These are phyloP conservation scores for Pyrrhosoma nymphula DNA, from an alignment of 2,888 invertebrate species.

Conservation along the genomic window DNA sequence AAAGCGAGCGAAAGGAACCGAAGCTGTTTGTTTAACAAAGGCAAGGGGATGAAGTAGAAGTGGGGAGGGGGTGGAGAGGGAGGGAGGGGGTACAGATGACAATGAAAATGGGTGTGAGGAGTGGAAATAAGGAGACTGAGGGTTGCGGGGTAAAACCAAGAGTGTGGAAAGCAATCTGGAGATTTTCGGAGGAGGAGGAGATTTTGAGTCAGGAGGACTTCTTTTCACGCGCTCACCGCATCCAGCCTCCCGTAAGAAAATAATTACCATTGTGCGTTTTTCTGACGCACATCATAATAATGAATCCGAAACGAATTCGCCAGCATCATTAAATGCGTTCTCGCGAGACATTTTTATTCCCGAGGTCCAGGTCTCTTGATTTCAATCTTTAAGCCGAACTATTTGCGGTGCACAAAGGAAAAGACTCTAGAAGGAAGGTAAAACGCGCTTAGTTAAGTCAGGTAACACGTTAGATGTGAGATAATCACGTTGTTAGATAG, in stretches of 20 bases:
- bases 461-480: too few relatives aligned
- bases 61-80: background rate
- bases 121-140: background rate
- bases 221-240: background rate
- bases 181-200: background rate
- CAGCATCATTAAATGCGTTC: background rate
- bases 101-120: background rate
- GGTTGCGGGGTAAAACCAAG: background rate
- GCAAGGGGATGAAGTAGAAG: background rate
- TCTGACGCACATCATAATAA: slow-evolving; percentile 18
- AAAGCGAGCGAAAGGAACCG: background rate
- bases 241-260: slow-evolving; percentile 17
- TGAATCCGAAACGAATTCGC: background rate
- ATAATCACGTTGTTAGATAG: too few relatives aligned
- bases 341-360: background rate
- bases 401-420: background rate
- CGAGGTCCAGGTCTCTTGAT: background rate
- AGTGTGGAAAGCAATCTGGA: slow-evolving; percentile 4
- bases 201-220: background rate
- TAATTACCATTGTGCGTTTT: slow-evolving; percentile 39
- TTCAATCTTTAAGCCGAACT: background rate
- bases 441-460: background rate
- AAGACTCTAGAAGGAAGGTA: background rate
- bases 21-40: slow-evolving; percentile 23
- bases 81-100: background rate